Base-by-base conservation (phyloP, 2,888 invertebrate genomes). In the Rotaria magnacalcarata region DNA sequence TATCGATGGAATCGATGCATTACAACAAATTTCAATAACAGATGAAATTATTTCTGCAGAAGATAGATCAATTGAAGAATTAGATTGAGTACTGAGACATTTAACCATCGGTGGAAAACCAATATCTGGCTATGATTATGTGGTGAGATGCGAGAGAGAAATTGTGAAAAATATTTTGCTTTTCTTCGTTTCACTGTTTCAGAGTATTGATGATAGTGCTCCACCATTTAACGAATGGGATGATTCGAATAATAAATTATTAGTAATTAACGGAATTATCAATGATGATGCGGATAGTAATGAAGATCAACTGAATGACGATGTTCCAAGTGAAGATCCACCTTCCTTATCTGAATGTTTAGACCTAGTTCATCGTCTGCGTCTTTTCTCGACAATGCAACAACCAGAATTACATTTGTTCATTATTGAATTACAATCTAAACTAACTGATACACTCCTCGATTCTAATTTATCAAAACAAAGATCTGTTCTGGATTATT, bases 301-400 rank as follows among this genome's bases (percentile, higher is more conserved):
- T 7, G 58, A 58, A n/a, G 58, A 58, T 58, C 58, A 58, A 21
- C n/a, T 8, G 5, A 58, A 58, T n/a, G 58, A 58, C n/a, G 24
- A 10, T 58, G n/a, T 58, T n/a, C 24, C 58, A 58, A 58, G 5
- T 58, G 58, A 58, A 58, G n/a, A 58, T n/a, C n/a, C 58, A 58
- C 58, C 58, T n/a, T n/a, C 58, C 24, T 58, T 58, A n/a, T 58
- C 58, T 58, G 58, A 58, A 58, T 58, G 58, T 58, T n/a, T 58
- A 58, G 58, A 58, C 8, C 21, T 58, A 21, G 58, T 58, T 58
- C 58, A n/a, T n/a, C 58, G 58, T n/a, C 58, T 58, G 24, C 58
- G 58, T 7, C 10, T 58, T 7, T 58, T 58, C n/a, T 58, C 58
- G 7, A 58, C n/a, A 58, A 58, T 24, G n/a, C 58, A 58, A 58